Evolutionary conservation across 2,888 invertebrate species (phyloP).

Genomic region (Deilephila elpenor): DNA sequence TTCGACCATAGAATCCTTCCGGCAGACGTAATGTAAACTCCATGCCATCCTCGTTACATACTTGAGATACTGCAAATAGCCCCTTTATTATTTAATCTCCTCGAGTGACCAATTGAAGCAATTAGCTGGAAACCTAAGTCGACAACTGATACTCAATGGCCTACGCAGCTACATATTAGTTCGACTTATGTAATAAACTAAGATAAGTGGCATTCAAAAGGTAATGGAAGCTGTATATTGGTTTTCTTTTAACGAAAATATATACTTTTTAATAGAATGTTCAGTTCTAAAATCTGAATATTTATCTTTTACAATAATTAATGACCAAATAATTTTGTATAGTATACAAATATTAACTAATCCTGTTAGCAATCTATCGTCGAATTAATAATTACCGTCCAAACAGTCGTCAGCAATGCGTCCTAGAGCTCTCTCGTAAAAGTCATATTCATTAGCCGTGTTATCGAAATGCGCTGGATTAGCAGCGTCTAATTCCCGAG

Average conservation of each 20-base stretch:
- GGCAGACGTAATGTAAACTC: constrained; percentile 95
- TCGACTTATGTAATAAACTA: neutral
- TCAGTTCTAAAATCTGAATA: too few species aligned
- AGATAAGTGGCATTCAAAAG: neutral
- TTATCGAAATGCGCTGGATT: constrained; percentile 94
- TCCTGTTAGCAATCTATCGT: neutral
- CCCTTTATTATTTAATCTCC: constrained; percentile 4
- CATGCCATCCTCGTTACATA: constrained; percentile 97
- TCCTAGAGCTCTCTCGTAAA: constrained; percentile 91
- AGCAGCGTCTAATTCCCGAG: constrained; percentile 92
- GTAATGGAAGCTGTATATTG: neutral
- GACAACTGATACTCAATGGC: constrained; percentile 1
- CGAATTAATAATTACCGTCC: constrained; percentile 87
- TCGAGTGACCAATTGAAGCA: constrained; percentile 10
- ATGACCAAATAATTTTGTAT: too few species aligned
- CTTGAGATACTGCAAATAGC: constrained; percentile 89
- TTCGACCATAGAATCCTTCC: constrained; percentile 94
- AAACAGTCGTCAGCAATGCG: constrained; percentile 91
- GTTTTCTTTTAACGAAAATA: neutral
- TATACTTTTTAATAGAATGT: too few species aligned
- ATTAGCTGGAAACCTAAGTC: constrained; percentile 2
- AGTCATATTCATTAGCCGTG: constrained; percentile 91
- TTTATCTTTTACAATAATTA: too few species aligned
- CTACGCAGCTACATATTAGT: neutral
- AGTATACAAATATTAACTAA: neutral